phyloP scores from a whole-genome alignment of 2,888 invertebrate genomes.

The Serrognathus titanus region DNA sequence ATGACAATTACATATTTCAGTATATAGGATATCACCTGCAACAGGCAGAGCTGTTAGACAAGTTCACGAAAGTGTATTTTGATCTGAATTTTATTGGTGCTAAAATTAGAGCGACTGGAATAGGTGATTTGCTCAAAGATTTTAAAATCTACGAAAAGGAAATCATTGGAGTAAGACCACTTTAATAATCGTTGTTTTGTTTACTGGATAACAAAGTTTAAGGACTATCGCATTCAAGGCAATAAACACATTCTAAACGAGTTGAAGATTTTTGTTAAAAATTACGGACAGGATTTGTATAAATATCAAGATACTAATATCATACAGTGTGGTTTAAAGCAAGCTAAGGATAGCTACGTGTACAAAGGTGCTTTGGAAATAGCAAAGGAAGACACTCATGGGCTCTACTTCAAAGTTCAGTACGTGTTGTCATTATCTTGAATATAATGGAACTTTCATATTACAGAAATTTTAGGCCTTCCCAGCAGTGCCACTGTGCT shows the following conservation, averaged over 20 bases:
- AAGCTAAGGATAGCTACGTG: slow-evolving; percentile 57
- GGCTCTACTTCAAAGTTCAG: slow-evolving; percentile 63
- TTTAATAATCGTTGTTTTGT: too few species aligned
- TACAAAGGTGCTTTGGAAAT: slow-evolving; percentile 55
- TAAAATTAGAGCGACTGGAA: slow-evolving; percentile 64
- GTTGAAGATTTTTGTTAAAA: slow-evolving; percentile 59
- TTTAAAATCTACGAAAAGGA: slow-evolving; percentile 59
- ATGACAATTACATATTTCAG: slow-evolving; percentile 70
- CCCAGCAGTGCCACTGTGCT: background rate
- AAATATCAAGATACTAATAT: slow-evolving; percentile 62
- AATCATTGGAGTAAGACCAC: slow-evolving; percentile 41
- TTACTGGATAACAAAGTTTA: background rate
- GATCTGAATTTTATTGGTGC: slow-evolving; percentile 68
- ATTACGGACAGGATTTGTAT: slow-evolving; percentile 60
- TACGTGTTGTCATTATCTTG: slow-evolving; percentile 39
- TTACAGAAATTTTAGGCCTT: background rate
- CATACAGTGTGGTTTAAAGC: slow-evolving; percentile 66
- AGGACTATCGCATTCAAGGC: slow-evolving; percentile 2
- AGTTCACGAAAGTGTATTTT: slow-evolving; percentile 60
- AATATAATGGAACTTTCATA: too few species aligned
- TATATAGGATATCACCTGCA: slow-evolving; percentile 70
- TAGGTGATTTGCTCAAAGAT: slow-evolving; percentile 67
- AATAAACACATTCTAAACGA: slow-evolving; percentile 49
- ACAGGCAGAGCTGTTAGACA: slow-evolving; percentile 52
- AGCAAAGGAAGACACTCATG: slow-evolving; percentile 50